Evolutionary conservation across 37 sponge, comb jelly and placozoan species (phyloP).

Genomic region (Bolinopsis microptera): DNA sequence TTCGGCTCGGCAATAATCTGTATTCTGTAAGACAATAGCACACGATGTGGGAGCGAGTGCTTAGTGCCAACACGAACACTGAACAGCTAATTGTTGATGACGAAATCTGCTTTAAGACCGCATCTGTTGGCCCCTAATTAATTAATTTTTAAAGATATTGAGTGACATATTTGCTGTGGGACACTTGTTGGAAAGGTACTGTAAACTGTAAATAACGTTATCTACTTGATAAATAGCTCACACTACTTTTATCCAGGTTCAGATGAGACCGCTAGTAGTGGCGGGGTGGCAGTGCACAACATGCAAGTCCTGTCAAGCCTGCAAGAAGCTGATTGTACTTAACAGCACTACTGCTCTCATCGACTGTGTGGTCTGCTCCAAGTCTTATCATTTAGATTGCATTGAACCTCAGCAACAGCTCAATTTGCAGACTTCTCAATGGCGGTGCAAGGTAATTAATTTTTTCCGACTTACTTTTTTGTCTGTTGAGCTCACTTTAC

Average conservation of each 20-base stretch:
- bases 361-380: constrained; percentile 52
- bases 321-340: background rate
- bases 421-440: background rate
- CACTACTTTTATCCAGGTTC: constrained; percentile 13
- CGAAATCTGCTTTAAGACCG: too few species aligned
- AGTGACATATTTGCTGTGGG: too few species aligned
- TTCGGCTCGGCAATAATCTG: too few species aligned
- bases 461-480: background rate
- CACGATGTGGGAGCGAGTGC: too few species aligned
- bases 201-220: too few species aligned
- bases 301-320: background rate
- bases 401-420: constrained; percentile 2
- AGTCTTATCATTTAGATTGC: constrained; percentile 36
- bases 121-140: too few species aligned
- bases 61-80: too few species aligned
- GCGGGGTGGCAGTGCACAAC: constrained; percentile 34
- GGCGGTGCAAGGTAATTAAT: constrained; percentile 59
- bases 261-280: constrained; percentile 37
- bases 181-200: too few species aligned
- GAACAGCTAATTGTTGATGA: too few species aligned
- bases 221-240: background rate
- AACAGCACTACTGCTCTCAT: background rate
- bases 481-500: too few species aligned
- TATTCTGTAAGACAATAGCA: too few species aligned
- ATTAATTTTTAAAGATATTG: too few species aligned